Evolutionary conservation across 2,797 vertebrate species (phyloP).

Genomic region (Microctenopoma lineatum): DNA sequence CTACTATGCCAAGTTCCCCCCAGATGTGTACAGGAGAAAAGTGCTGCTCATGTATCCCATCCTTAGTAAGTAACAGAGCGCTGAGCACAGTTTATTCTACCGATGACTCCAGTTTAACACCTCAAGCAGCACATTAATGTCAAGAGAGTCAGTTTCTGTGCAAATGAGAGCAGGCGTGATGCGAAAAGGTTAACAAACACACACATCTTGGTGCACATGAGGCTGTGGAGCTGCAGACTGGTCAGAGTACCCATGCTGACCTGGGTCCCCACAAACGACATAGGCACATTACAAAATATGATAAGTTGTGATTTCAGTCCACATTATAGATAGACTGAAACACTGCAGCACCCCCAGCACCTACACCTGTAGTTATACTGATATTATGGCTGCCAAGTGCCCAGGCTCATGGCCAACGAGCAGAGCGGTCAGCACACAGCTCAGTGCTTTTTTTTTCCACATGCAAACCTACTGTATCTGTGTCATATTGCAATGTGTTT

Average conservation of each 20-base stretch:
- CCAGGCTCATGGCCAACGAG: too few relatives aligned
- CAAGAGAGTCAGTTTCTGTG: conserved; percentile 54
- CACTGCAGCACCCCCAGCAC: too few relatives aligned
- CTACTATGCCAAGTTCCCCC: conserved; percentile 97
- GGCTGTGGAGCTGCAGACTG: too few relatives aligned
- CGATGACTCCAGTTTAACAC: conserved; percentile 35
- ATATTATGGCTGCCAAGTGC: neutral
- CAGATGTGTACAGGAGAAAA: conserved; percentile 95
- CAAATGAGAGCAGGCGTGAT: neutral
- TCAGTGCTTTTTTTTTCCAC: conserved; percentile 8
- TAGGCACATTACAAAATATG: too few relatives aligned
- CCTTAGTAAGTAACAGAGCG: conserved; percentile 88
- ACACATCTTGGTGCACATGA: too few relatives aligned
- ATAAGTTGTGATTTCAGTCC: too few relatives aligned
- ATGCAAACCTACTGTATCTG: neutral
- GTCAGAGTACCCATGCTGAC: too few relatives aligned
- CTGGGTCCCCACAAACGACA: too few relatives aligned
- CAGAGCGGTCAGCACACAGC: conserved; percentile 2
- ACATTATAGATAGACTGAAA: too few relatives aligned
- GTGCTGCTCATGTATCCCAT: conserved; percentile 98
- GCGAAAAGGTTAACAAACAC: too few relatives aligned
- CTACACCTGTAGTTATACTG: too few relatives aligned
- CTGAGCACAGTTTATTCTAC: conserved; percentile 16
- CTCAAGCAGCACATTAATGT: conserved; percentile 47
- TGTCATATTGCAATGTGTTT: neutral